Conservation (phyloP, 2,888 invertebrate genomes). For the Sinohyriopsis cumingii region DNA sequence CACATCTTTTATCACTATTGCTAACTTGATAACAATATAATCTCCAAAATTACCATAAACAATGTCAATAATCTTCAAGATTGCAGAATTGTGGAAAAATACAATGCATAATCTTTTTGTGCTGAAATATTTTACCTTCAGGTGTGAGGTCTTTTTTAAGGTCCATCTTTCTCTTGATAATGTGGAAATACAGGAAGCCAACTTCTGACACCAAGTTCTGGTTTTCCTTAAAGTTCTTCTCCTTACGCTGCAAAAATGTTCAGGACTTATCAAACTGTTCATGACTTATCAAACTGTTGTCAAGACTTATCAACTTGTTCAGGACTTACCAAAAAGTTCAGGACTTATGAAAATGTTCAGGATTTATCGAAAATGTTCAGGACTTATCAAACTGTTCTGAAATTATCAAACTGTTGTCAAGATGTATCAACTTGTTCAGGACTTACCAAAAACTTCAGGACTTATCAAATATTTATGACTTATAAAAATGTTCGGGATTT, state of each 20-base stretch:
- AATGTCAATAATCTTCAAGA: too few relatives aligned
- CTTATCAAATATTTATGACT: not conserved
- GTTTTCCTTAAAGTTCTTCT: constrained; percentile 4
- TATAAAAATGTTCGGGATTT: not conserved
- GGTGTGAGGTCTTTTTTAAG: constrained; percentile 1
- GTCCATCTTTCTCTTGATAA: constrained; percentile 9
- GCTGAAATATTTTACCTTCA: constrained; percentile 2
- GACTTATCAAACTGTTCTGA: too few relatives aligned
- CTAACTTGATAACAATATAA: too few relatives aligned
- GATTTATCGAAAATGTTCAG: too few relatives aligned
- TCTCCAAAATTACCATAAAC: too few relatives aligned
- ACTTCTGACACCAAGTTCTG: constrained; percentile 4
- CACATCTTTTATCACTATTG: too few relatives aligned
- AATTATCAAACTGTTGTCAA: too few relatives aligned
- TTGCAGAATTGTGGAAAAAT: not conserved
- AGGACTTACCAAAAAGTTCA: too few relatives aligned
- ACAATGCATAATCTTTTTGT: not conserved
- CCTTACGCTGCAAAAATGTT: constrained; percentile 6
- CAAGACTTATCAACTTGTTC: too few relatives aligned
- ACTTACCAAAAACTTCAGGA: not conserved
- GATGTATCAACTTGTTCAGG: not conserved
- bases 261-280: not conserved
- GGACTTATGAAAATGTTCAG: too few relatives aligned
- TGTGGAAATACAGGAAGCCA: constrained; percentile 13
- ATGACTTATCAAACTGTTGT: not conserved